Conservation (phyloP, 2,797 vertebrate genomes). For the Chaenodraco wilsoni region DNA sequence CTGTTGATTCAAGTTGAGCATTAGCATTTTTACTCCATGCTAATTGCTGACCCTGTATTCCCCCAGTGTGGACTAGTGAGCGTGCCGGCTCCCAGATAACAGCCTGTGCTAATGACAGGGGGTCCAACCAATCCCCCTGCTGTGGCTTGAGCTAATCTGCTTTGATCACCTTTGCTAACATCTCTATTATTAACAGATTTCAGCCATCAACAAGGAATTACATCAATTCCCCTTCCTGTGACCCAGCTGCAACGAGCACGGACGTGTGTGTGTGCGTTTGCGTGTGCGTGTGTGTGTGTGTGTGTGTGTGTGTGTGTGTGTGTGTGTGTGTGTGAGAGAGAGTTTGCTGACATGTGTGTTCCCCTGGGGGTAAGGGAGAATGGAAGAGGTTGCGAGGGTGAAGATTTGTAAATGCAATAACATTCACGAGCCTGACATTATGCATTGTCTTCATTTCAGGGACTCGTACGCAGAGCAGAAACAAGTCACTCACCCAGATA, state of each 20-base stretch:
- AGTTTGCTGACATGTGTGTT: constrained; percentile 57
- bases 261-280: constrained; percentile 30
- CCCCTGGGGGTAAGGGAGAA: constrained; percentile 59
- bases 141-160: constrained; percentile 85
- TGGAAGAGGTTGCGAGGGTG: constrained; percentile 48
- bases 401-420: constrained; percentile 67
- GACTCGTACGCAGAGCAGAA: constrained; percentile 32
- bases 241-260: constrained; percentile 65
- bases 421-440: constrained; percentile 48
- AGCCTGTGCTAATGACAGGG: constrained; percentile 81
- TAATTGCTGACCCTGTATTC: constrained; percentile 81
- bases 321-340: not conserved
- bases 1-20: constrained; percentile 79
- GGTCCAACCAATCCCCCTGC: constrained; percentile 72
- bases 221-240: constrained; percentile 80
- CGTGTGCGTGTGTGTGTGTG: constrained; percentile 36
- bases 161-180: constrained; percentile 87
- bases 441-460: constrained; percentile 56
- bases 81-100: constrained; percentile 76
- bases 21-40: constrained; percentile 83
- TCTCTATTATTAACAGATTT: constrained; percentile 88
- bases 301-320: constrained; percentile 12
- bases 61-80: constrained; percentile 75
- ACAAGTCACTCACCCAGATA: constrained; percentile 47
- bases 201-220: constrained; percentile 83